Conservation (phyloP, 2,888 invertebrate genomes). For the Himalopsyche tibetana region DNA sequence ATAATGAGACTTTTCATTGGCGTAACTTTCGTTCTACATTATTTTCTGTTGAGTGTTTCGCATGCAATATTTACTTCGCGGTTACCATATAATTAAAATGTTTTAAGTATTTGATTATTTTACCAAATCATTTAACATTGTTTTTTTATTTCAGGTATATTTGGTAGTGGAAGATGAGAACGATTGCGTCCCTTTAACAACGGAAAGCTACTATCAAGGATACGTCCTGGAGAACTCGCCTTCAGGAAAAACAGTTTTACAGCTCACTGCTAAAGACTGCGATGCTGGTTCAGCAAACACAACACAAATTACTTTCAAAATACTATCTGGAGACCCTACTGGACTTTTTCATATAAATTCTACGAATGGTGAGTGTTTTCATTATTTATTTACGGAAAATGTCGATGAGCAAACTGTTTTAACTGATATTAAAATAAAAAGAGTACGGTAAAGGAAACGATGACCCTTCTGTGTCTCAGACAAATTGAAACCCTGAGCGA, state of each 20-base stretch:
- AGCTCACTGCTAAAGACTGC: conserved; percentile 84
- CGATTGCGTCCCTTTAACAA: conserved; percentile 91
- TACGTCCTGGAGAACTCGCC: conserved; percentile 85
- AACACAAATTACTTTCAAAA: conserved; percentile 79
- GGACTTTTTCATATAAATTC: conserved; percentile 88
- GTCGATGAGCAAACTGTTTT: background rate
- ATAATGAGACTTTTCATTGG: too few relatives aligned
- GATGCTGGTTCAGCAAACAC: conserved; percentile 78
- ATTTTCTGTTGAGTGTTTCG: too few relatives aligned
- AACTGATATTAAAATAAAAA: too few relatives aligned
- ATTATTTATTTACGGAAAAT: background rate
- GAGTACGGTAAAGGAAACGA: too few relatives aligned
- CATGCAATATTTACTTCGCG: background rate
- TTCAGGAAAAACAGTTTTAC: conserved; percentile 81
- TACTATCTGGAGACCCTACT: conserved; percentile 88
- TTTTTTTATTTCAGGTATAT: conserved; percentile 73
- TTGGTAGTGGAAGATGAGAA: conserved; percentile 89
- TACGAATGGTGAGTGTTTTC: conserved; percentile 80
- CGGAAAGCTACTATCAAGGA: conserved; percentile 87
- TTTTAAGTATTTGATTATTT: background rate
- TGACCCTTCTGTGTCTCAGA: too few relatives aligned
- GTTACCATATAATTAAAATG: too few relatives aligned
- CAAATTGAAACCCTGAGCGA: too few relatives aligned
- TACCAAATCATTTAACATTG: background rate
- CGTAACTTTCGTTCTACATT: too few relatives aligned